These are phyloP conservation scores for Seladonia tumulorum DNA, from an alignment of 2,888 invertebrate genomes.

Conservation along the genomic window DNA sequence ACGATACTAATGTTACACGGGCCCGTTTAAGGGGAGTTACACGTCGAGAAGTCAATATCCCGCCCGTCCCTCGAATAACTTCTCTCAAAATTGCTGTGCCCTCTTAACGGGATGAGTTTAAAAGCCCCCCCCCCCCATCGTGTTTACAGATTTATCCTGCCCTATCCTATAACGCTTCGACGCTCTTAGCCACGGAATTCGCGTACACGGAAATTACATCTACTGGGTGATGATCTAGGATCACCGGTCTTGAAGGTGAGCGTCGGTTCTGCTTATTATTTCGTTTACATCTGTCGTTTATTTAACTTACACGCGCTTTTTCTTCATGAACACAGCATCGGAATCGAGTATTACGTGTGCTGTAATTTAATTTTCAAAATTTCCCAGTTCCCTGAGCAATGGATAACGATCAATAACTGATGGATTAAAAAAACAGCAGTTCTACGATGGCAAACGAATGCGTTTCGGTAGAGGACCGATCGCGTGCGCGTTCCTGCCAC, in stretches of 20 bases:
- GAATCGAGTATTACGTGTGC: no score
- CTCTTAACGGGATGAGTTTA: constrained; percentile 29
- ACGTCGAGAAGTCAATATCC: constrained; percentile 59
- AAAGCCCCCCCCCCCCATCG: constrained; percentile 8
- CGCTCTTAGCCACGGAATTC: neutral
- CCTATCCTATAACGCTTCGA: neutral
- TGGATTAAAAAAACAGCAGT: neutral
- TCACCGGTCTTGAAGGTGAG: no score
- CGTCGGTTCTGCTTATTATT: no score
- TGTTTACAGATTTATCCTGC: constrained; percentile 30
- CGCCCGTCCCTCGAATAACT: constrained; percentile 41
- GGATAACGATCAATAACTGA: neutral
- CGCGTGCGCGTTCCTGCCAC: constrained; percentile 30
- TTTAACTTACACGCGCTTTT: no score
- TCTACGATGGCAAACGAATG: neutral
- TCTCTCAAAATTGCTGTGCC: constrained; percentile 42
- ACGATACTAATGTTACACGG: constrained; percentile 64
- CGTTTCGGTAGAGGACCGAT: constrained; percentile 30
- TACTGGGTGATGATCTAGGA: no score
- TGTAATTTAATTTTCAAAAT: no score
- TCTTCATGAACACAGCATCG: no score
- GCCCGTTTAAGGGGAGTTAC: constrained; percentile 59
- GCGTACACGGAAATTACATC: neutral
- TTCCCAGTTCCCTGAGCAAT: neutral
- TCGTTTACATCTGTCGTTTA: no score